Evolutionary conservation across 2,797 vertebrate genomes (phyloP).

Genomic region (Sorex maritimensis): DNA sequence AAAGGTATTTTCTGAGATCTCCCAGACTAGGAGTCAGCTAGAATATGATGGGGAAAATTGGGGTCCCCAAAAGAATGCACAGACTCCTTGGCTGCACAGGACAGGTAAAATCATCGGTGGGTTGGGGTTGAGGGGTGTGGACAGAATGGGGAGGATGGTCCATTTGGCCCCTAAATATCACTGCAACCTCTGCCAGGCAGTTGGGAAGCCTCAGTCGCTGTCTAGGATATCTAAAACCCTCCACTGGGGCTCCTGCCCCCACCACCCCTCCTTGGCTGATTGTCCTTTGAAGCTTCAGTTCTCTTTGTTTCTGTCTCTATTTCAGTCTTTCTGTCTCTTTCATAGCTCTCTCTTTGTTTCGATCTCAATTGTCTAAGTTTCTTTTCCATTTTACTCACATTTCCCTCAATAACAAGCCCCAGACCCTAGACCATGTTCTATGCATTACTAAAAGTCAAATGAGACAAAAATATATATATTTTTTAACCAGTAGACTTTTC

Average conservation of each 20-base stretch:
- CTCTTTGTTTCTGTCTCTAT: slow-evolving; percentile 70
- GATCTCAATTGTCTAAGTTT: slow-evolving; percentile 54
- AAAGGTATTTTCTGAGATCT: neutral
- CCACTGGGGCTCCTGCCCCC: too few relatives aligned
- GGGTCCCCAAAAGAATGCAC: neutral
- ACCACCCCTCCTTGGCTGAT: neutral
- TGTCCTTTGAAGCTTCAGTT: slow-evolving; percentile 2
- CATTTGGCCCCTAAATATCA: too few relatives aligned
- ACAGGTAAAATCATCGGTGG: neutral
- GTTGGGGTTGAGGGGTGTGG: too few relatives aligned
- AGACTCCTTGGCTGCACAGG: too few relatives aligned
- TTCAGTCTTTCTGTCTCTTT: neutral
- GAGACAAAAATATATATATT: slow-evolving; percentile 53
- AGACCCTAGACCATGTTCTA: slow-evolving; percentile 59
- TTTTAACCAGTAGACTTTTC: neutral
- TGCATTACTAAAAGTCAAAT: slow-evolving; percentile 67
- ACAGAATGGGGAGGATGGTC: too few relatives aligned
- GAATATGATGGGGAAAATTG: neutral
- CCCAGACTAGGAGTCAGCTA: slow-evolving; percentile 2
- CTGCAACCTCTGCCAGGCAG: too few relatives aligned
- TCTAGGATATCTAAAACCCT: too few relatives aligned
- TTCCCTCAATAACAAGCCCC: slow-evolving; percentile 69
- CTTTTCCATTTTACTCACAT: slow-evolving; percentile 74
- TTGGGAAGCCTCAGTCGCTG: too few relatives aligned
- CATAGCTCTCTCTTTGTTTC: neutral